phyloP scores from a whole-genome alignment of 2,113 vertebrate genomes.

The Gnathonemus longibarbis region DNA sequence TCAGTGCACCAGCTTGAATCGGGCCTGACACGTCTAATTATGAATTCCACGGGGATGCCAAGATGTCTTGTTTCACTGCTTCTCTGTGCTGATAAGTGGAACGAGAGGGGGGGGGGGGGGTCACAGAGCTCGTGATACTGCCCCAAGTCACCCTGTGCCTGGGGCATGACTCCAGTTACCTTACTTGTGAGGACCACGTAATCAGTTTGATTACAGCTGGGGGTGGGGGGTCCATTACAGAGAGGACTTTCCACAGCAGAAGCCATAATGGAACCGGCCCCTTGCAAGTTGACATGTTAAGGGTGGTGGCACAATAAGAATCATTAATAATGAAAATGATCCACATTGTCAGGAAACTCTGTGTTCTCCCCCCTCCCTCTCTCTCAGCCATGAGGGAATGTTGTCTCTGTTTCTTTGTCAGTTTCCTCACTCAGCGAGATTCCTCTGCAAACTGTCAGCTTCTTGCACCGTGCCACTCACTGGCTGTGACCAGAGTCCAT shows the following conservation, averaged over 20 bases:
- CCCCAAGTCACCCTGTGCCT: not conserved
- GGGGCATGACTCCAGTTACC: constrained; percentile 11
- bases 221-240: not conserved
- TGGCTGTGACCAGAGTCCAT: not conserved
- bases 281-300: constrained; percentile 52
- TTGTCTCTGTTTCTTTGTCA: not conserved
- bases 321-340: constrained; percentile 56
- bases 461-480: not conserved
- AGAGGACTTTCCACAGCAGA: not conserved
- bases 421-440: not conserved
- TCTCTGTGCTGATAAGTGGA: not conserved
- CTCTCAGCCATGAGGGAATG: constrained; percentile 13
- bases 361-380: constrained; percentile 24
- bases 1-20: not conserved
- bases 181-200: not conserved
- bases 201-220: constrained; percentile 10
- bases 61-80: not conserved
- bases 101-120: not conserved
- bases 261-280: constrained; percentile 53
- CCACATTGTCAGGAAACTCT: constrained; percentile 30
- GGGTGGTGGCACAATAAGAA: constrained; percentile 47
- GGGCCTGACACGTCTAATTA: not conserved
- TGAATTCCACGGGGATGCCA: not conserved
- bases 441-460: not conserved
- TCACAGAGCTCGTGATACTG: not conserved